Conservation (phyloP, 2,797 vertebrate genomes). For the Gila robusta region DNA sequence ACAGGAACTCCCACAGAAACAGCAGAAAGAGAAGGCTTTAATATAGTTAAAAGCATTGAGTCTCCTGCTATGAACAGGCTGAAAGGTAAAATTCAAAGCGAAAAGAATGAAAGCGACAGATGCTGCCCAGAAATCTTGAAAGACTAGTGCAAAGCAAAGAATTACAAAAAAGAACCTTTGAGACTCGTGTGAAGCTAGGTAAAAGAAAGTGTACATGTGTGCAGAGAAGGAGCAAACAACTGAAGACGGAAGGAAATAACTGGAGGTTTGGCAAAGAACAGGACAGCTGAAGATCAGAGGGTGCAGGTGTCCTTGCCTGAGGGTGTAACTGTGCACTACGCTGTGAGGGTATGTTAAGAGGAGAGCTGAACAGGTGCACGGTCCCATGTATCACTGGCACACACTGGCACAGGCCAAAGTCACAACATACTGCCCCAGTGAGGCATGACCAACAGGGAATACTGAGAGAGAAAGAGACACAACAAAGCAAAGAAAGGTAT, state of each 20-base stretch:
- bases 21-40: neutral
- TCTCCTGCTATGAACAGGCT: slow-evolving; percentile 19
- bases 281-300: slow-evolving; percentile 38
- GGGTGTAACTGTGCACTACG: slow-evolving; percentile 20
- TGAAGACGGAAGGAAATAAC: slow-evolving; percentile 14
- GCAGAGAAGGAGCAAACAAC: neutral
- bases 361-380: slow-evolving; percentile 58
- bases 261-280: neutral
- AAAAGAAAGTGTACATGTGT: slow-evolving; percentile 6
- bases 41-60: slow-evolving; percentile 5
- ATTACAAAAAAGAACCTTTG: slow-evolving; percentile 13
- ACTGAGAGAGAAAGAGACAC: neutral
- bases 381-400: slow-evolving; percentile 52
- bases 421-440: slow-evolving; percentile 54
- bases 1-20: neutral
- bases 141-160: slow-evolving; percentile 26
- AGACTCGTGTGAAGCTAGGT: neutral
- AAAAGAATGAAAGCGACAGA: slow-evolving; percentile 24
- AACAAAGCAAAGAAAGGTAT: slow-evolving; percentile 19
- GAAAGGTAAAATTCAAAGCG: slow-evolving; percentile 31
- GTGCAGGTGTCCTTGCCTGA: slow-evolving; percentile 35
- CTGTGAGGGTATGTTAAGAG: slow-evolving; percentile 29
- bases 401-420: slow-evolving; percentile 52
- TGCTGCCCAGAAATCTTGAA: slow-evolving; percentile 19
- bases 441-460: slow-evolving; percentile 48